Evolutionary conservation across 2,113 vertebrate genomes (phyloP), one percentile per base, ranked within the genome.

Genomic region (Nesogale talazaci): DNA sequence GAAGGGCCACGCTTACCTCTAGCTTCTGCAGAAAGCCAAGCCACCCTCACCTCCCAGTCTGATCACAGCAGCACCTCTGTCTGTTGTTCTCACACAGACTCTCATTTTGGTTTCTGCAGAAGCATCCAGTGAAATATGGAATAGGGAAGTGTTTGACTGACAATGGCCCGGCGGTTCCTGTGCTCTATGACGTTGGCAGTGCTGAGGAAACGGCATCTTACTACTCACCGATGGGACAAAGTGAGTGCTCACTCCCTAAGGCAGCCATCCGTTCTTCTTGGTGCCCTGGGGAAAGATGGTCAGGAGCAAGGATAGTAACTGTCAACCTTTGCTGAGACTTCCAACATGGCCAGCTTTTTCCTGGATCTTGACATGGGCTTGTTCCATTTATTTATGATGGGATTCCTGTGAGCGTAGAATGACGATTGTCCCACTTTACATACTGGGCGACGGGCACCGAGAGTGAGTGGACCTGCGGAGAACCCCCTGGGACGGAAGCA

Each of bases 131-230:
- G 40, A 96, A 78, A 88, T 92, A 79, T 0, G 25, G 75, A 1
- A 9, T 2, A 63, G 94, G 95, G 1, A 69, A 19, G 5, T 92
- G 87, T 42, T 46, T 25, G 59, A 81, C 16, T 1, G 69, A 97
- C 65, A 95, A 86, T 2, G 97, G 97, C 80, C 96, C 96, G 4
- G 82, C 59, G 29, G 46, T 91, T n/a, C 93, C 94, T 6, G 56
- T 97, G 16, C 87, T 96, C 34, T 97, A 95, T 67, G 96, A 96
- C 82, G 61, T 23, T 46, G 95, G 92, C 3, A 25, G 86, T 84
- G 82, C 94, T 22, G 1, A 87, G 34, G 86, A 70, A 77, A 75
- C 88, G 2, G 34, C 75, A 1, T 19, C 57, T 1, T 91, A 88
- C 69, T 92, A 95, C 57, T 92, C 95, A 29, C 90, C 86, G 15